Evolutionary conservation across 2,888 invertebrate species (phyloP), one percentile per base, ranked within the genome.

Genomic region (Drosophila helvetica): DNA sequence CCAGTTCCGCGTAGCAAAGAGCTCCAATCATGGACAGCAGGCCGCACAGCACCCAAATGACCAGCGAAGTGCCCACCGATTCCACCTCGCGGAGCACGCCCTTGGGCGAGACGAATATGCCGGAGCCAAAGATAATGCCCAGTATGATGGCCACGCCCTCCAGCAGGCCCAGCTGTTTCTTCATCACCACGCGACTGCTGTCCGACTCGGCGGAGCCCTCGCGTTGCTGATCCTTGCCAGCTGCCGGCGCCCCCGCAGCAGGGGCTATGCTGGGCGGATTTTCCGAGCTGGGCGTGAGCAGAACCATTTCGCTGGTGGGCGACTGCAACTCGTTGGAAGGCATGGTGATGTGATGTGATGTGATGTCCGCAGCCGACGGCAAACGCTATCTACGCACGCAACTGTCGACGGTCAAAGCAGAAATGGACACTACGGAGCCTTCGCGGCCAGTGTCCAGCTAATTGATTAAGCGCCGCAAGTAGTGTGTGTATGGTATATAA

Each of bases 1-100:
- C 99, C 71, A 99, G 93, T 93, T 99, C 99, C 10, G 99, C 98
- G 91, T 99, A 99, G 84, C 99, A 99, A 47, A 99, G 92, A 1
- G 99, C 99, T 9, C 99, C 99, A 38, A 99, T 94, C 93, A 97
- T 96, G 0, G 98, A 98, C 43, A 99, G 93, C 5, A 97, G 88
- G 2, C 99, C 99, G 90, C 98, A 98, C 2, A 96, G 92, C 0
- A 95, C 93, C 99, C 99, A 99, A 56, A 99, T 95, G 2, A 96
- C 91, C 19, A 99, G 92, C 0, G 98, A 97, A 27, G 97, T 94
- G 77, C 98, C 98, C 10, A 98, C 96, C 5, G 98, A 97, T 33
- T 97, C 96, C 12, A 98, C 97, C 92, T 98, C 96, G 85, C 95
- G 93, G 61, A 99, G 94, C 1, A 99, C 98, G 77, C 98, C 99